Conservation (phyloP, 2,888 invertebrate species). For the Itoplectis maculator region DNA sequence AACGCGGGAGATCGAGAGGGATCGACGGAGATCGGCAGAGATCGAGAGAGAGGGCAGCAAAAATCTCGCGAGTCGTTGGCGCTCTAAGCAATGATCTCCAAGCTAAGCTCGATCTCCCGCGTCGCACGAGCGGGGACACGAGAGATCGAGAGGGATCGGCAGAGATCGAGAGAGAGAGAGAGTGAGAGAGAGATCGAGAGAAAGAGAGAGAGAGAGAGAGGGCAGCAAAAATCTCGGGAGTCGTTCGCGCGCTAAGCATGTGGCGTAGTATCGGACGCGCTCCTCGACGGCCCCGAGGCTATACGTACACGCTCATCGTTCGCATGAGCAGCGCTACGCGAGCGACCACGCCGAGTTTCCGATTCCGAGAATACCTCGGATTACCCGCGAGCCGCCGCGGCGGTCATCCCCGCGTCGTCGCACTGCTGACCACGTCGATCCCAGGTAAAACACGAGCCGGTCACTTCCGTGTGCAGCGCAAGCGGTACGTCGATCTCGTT, state of each 20-base stretch:
- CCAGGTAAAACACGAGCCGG: conserved; percentile 62
- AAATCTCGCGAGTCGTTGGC: conserved; percentile 24
- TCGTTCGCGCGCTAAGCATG: conserved; percentile 34
- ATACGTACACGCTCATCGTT: conserved; percentile 4
- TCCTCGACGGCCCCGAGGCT: not conserved
- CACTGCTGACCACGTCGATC: conserved; percentile 59
- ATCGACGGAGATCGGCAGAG: no score
- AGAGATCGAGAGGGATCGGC: no score
- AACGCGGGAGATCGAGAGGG: not conserved
- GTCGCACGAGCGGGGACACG: not conserved
- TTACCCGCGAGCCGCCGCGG: conserved; percentile 39
- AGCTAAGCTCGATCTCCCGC: no score
- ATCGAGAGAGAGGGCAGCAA: not conserved
- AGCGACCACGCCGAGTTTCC: conserved; percentile 33
- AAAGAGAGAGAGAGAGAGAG: not conserved
- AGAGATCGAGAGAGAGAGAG: no score
- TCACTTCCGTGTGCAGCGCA: conserved; percentile 56
- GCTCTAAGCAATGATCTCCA: no score
- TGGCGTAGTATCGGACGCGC: conserved; percentile 12
- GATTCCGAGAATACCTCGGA: conserved; percentile 60
- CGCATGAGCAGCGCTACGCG: conserved; percentile 10
- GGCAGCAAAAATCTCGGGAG: conserved; percentile 5
- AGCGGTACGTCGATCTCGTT: conserved; percentile 40
- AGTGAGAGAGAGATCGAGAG: no score
- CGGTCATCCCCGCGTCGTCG: conserved; percentile 23